phyloP scores from a whole-genome alignment of 2,113 vertebrate species.

The Alces alces region DNA sequence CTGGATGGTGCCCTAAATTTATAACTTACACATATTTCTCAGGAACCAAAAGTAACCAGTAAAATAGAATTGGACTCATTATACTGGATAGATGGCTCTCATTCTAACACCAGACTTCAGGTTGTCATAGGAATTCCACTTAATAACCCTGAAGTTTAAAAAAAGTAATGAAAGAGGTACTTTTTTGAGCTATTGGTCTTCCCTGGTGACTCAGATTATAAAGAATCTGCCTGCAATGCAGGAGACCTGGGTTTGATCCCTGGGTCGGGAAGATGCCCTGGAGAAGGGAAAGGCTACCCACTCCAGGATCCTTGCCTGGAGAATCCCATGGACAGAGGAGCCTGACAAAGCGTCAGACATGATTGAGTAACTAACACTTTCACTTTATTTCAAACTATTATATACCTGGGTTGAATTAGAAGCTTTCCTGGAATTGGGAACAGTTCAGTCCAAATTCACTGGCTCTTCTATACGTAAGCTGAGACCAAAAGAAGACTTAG shows the following conservation, averaged over 20 bases:
- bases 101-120: not conserved
- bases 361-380: not conserved
- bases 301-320: not conserved
- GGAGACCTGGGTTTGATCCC: not conserved
- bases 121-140: slow-evolving; percentile 35
- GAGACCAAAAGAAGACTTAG: not conserved
- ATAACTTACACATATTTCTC: not conserved
- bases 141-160: slow-evolving; percentile 31
- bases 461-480: not conserved
- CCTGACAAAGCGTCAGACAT: not conserved
- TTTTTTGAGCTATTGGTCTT: not conserved
- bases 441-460: not conserved
- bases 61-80: slow-evolving; percentile 32
- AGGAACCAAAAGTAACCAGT: not conserved
- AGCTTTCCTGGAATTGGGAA: not conserved
- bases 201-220: not conserved
- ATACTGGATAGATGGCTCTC: not conserved
- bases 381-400: not conserved
- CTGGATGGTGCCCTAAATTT: not conserved
- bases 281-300: not conserved
- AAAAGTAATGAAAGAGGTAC: not conserved
- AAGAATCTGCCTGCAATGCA: not conserved
- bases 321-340: not conserved
- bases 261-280: not conserved
- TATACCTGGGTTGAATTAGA: not conserved